Base-by-base conservation (phyloP, 1,140 invertebrate species). In the Hormaphis cornu region DNA sequence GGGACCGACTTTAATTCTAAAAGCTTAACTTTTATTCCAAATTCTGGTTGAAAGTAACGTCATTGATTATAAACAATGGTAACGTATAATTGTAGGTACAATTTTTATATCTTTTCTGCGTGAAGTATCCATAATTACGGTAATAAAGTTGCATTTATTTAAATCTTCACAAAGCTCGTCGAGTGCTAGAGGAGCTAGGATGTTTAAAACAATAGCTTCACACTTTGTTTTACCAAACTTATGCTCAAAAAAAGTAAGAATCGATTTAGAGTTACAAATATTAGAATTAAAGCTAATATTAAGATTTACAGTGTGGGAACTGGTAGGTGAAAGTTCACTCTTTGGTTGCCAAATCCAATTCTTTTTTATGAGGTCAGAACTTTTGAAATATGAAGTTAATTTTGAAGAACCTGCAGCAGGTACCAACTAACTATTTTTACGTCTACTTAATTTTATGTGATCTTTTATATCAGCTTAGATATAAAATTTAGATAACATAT, bases 21-120 rank as follows among this genome's bases (percentile, higher is more conserved):
- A 40, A 76, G 8, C 71, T 74, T 73, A 16, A 69, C 54, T 54
- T 72, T 42, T 61, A 75, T 71, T 24, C 74, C 73, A 28, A 24
- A 22, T 48, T 72, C 40, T 24, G n/a, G 26, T 52, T 71, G 46
- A 72, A 75, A 76, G 54, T 73, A 74, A 40, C 72, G 48, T 71
- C n/a, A n/a, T n/a, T n/a, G n/a, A n/a, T n/a, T n/a, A n/a, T n/a
- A n/a, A n/a, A n/a, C n/a, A n/a, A n/a, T n/a, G n/a, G n/a, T n/a
- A n/a, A n/a, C n/a, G n/a, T n/a, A 74, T 42, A 6, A 75, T 28
- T 12, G 75, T 33, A 7, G 74, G 73, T 72, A 74, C 71, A 26
- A 75, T 35, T 70, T 76, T 75, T 16, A 61, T 54, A 37, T 71
- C 70, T 48, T 72, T 72, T 35, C 74, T 73, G 54, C 74, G 74